Evolutionary conservation across 2,797 vertebrate genomes (phyloP), one percentile per base, ranked within the genome.

Genomic region (Leptoclinus maculatus): DNA sequence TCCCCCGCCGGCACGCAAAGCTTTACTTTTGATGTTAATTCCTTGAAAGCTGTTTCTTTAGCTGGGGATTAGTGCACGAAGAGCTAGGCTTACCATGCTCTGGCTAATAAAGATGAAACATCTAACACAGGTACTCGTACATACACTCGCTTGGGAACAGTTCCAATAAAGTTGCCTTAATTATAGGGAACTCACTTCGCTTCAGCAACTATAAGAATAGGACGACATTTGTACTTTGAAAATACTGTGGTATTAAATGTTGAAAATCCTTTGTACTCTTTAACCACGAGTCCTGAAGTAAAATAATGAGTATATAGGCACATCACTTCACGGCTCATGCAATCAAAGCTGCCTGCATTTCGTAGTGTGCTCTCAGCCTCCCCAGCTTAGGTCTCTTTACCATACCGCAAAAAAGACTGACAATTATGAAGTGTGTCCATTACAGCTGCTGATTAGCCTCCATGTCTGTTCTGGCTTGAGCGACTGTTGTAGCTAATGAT

Each of bases 31-130:
- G 94, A 96, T 95, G 95, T 95, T 96, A 96, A 95, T 95, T 96
- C 95, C 94, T 95, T 95, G 94, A 96, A 96, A 96, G 95, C 95
- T 95, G 94, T 95, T 95, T 96, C 95, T 95, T 95, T 95, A 96
- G 94, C 94, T 94, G 93, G 93, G 95, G 95, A 96, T 96, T 96
- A 96, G 91, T 88, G 93, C 88, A 92, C 90, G 93, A 94, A 94
- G 94, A 95, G 95, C 94, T 80, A 78, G 92, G 94, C 94, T 96
- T 95, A 95, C 93, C 93, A 94, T 92, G 92, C 93, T 92, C 82
- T 85, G 91, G 93, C 95, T 96, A 95, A 96, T 96, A 95, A 95
- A 95, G 95, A 96, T 95, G 94, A 95, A 95, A 95, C 94, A 94
- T 95, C 92, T 93, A 95, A 95, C 94, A 93, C 93, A 96, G 95